Conservation (phyloP, 2,113 vertebrate genomes). For the Taxidea taxus region DNA sequence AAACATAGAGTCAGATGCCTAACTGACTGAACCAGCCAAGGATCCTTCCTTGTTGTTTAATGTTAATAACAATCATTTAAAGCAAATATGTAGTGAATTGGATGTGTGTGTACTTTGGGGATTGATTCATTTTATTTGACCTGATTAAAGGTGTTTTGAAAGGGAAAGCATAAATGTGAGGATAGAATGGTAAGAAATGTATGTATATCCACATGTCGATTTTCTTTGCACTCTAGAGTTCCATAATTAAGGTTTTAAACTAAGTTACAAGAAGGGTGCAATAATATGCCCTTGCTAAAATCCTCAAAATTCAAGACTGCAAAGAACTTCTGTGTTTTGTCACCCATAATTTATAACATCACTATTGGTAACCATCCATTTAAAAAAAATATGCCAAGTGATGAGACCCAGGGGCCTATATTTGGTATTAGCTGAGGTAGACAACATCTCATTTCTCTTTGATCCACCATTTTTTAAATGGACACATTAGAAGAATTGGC, state of each 20-base stretch:
- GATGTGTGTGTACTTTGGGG: background rate
- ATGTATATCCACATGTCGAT: background rate
- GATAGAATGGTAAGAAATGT: background rate
- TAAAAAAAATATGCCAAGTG: background rate
- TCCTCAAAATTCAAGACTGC: background rate
- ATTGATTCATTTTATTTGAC: slow-evolving; percentile 34
- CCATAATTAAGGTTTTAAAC: slow-evolving; percentile 39
- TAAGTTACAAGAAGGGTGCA: background rate
- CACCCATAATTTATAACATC: background rate
- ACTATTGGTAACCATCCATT: background rate
- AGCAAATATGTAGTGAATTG: background rate
- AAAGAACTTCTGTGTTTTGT: background rate
- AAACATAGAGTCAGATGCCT: background rate
- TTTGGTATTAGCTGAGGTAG: background rate
- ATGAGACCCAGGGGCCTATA: background rate
- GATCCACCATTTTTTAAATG: background rate
- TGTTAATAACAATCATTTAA: background rate
- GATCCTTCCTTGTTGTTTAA: background rate
- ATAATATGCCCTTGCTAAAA: background rate
- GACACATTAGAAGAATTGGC: background rate
- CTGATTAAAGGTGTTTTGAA: slow-evolving; percentile 11
- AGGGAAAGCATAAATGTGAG: background rate
- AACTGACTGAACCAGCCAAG: background rate
- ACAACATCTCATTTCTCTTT: background rate
- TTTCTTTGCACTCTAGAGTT: slow-evolving; percentile 19